phyloP scores from a whole-genome alignment of 2,888 invertebrate species.

The Noctua pronuba region DNA sequence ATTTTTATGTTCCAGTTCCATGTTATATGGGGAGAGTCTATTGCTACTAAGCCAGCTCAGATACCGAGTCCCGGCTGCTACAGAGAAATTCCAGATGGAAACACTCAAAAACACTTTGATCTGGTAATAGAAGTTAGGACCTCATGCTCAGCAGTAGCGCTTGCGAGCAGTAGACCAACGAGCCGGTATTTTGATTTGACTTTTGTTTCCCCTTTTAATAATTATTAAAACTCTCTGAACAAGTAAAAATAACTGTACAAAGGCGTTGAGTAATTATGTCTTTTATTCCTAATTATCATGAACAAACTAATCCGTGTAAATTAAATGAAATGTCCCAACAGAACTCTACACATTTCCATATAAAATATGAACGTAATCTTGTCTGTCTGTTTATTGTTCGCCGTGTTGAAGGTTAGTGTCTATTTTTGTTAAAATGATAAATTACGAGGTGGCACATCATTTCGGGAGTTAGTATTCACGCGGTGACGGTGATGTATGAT shows the following conservation, averaged over 20 bases:
- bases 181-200: background rate
- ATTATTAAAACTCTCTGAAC: background rate
- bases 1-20: background rate
- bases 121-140: background rate
- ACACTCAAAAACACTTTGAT: background rate
- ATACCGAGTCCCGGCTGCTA: background rate
- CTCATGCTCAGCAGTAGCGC: background rate
- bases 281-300: background rate
- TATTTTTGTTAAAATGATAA: constrained; percentile 51
- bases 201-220: background rate
- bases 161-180: background rate
- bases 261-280: background rate
- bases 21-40: background rate
- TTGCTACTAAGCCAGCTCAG: background rate
- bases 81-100: background rate
- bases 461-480: constrained; percentile 33
- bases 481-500: constrained; percentile 45
- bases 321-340: background rate
- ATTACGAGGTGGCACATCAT: constrained; percentile 36
- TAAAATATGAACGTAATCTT: background rate
- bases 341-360: background rate
- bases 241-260: background rate
- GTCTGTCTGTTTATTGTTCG: constrained; percentile 9
- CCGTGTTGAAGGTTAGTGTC: constrained; percentile 37
- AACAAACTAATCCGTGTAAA: background rate